A percentile compares a stretch with the other conserved stretches of the same genome.
Conservation (phyloP, 92 coral and sea anemone species). For the Pocillopora grandis region DNA sequence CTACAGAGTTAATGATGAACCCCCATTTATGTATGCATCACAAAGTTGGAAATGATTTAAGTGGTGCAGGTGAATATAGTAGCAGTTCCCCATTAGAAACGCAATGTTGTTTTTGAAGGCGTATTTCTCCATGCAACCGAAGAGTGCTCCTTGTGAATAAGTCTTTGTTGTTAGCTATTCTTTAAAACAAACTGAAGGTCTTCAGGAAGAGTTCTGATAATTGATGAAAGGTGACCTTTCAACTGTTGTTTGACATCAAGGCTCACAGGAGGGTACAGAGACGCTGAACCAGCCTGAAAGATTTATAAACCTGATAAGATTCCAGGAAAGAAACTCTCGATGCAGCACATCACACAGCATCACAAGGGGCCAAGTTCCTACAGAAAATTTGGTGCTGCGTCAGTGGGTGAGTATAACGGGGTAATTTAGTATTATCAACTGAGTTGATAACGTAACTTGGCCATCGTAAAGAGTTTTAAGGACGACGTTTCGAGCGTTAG, state of each 20-base stretch:
- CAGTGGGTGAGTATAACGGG: too few species aligned
- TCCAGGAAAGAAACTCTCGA: not conserved
- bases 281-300: slow-evolving; percentile 47
- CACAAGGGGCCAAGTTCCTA: too few species aligned
- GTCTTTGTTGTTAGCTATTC: slow-evolving; percentile 67
- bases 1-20: too few species aligned
- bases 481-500: too few species aligned
- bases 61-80: not conserved
- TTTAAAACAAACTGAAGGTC: slow-evolving; percentile 84
- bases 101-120: not conserved
- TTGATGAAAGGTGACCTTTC: slow-evolving; percentile 54
- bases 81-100: not conserved
- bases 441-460: too few species aligned
- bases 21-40: not conserved
- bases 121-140: not conserved
- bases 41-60: not conserved
- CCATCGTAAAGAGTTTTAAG: too few species aligned
- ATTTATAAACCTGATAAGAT: not conserved
- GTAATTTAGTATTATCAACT: too few species aligned
- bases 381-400: too few species aligned
- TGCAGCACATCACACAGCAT: too few species aligned
- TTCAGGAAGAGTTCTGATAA: slow-evolving; percentile 66
- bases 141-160: not conserved
- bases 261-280: slow-evolving; percentile 73
- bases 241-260: slow-evolving; percentile 71